Base-by-base conservation (phyloP, 2,888 invertebrate species). In the Incurvaria masculella region DNA sequence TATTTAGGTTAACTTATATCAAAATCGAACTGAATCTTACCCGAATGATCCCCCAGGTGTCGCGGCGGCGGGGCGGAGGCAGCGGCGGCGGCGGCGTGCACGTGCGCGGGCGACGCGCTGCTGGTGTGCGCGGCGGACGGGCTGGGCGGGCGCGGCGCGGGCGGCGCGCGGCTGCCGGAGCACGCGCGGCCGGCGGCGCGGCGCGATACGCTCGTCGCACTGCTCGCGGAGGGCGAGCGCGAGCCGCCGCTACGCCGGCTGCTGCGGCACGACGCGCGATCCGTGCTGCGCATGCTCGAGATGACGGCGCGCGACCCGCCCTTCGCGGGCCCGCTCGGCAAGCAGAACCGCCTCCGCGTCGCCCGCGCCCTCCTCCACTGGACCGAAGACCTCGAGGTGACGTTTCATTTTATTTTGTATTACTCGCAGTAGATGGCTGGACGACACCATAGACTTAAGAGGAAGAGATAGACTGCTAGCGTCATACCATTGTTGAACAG, bases 81-180 rank as follows among this genome's bases (percentile, higher is more conserved):
- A n/a, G n/a, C n/a, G 11, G 41, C 21, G 41, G 3, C 10, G 41
- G 41, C 16, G 21, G 10, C n/a, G 51, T 67, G 68, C 59, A 19
- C 27, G 39, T 86, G 64, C 58, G 80, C 88, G 44, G 89, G 89
- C 49, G 85, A 85, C 61, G 87, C 87, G 62, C 72, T 89, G 40
- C 75, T 90, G 53, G 82, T 89, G 52, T 87, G 86, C 62, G 81
- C 87, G 49, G 87, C 86, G 53, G 88, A 88, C 66, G 89, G 89
- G 66, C 76, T 90, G 56, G 85, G 86, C 49, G 89, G 89, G 2
- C 75, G 86, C 58, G 86, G 84, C 42, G 87, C 86, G 59, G 88
- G 85, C 10, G 73, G 74, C 45, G 87, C 87, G 48, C 81, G 87
- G 58, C 80, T 87, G 56, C 81, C 83, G 11, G 64, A 68, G 42